These are phyloP conservation scores for Vanessa tameamea DNA, from an alignment of 1,140 invertebrate species.

Conservation along the genomic window DNA sequence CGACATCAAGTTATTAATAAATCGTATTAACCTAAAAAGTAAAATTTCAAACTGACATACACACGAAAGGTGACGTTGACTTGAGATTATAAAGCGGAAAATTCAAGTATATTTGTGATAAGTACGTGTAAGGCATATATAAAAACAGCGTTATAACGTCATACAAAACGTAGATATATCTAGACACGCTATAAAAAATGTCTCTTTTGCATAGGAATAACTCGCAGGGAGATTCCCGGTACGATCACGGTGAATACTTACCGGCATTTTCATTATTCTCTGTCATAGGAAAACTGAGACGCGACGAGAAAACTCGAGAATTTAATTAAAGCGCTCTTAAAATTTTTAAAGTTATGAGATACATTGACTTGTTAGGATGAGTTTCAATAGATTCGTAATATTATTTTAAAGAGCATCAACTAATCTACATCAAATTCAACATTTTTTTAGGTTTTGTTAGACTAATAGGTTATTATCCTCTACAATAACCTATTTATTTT, in stretches of 20 bases:
- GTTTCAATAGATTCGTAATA: neutral
- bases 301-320: slow-evolving; percentile 50
- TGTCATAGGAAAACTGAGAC: slow-evolving; percentile 63
- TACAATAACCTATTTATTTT: neutral
- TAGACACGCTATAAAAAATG: slow-evolving; percentile 50
- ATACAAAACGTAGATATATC: slow-evolving; percentile 41
- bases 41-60: neutral
- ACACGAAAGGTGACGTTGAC: slow-evolving; percentile 1
- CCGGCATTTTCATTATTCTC: slow-evolving; percentile 66
- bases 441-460: neutral
- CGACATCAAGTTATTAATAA: neutral
- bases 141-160: slow-evolving; percentile 32
- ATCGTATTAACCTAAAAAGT: neutral
- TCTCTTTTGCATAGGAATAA: slow-evolving; percentile 52
- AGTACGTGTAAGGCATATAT: neutral
- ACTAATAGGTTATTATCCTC: neutral
- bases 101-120: slow-evolving; percentile 11
- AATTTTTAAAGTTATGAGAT: slow-evolving; percentile 20
- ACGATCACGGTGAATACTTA: slow-evolving; percentile 45
- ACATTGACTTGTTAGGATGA: slow-evolving; percentile 13
- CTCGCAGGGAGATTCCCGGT: slow-evolving; percentile 44
- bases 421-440: neutral
- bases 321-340: slow-evolving; percentile 56
- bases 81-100: slow-evolving; percentile 16
- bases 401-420: neutral